phyloP scores from a whole-genome alignment of 2,888 invertebrate species.

The Seladonia tumulorum region DNA sequence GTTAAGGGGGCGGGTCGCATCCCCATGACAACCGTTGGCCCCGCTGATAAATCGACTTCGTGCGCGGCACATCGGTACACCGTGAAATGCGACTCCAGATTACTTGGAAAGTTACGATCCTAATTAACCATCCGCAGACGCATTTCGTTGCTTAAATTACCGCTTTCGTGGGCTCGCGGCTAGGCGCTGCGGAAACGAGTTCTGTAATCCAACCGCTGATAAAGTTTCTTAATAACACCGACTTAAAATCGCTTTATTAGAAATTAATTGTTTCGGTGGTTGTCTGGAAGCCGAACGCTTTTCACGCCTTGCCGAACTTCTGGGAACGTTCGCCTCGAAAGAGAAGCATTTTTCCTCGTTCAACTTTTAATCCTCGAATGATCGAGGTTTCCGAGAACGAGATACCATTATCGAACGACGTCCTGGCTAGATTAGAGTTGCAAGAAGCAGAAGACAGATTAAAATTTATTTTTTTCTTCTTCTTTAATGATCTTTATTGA shows the following conservation, averaged over 20 bases:
- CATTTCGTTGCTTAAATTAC: constrained; percentile 69
- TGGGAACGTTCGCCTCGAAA: neutral
- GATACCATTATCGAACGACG: neutral
- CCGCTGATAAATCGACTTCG: constrained; percentile 76
- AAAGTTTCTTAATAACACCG: constrained; percentile 52
- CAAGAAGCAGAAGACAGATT: neutral
- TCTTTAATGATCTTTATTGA: neutral
- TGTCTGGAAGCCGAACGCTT: neutral
- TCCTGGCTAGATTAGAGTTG: no score
- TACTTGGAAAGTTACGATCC: constrained; percentile 71
- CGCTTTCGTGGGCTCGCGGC: constrained; percentile 62
- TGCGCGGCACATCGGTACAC: constrained; percentile 73
- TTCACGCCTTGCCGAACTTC: neutral
- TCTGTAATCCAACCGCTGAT: constrained; percentile 65
- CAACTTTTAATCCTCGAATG: no score
- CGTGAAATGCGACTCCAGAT: constrained; percentile 74
- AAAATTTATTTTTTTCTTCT: no score
- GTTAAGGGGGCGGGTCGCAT: constrained; percentile 77
- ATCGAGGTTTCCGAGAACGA: no score
- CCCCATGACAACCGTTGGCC: constrained; percentile 80
- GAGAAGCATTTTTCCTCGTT: neutral
- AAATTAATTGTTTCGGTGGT: constrained; percentile 41
- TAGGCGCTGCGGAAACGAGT: constrained; percentile 53
- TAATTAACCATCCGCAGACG: constrained; percentile 71
- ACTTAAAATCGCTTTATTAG: constrained; percentile 45